Evolutionary conservation across 2,888 invertebrate species (phyloP), one percentile per base, ranked within the genome.

Genomic region (Tenthredo amoena): DNA sequence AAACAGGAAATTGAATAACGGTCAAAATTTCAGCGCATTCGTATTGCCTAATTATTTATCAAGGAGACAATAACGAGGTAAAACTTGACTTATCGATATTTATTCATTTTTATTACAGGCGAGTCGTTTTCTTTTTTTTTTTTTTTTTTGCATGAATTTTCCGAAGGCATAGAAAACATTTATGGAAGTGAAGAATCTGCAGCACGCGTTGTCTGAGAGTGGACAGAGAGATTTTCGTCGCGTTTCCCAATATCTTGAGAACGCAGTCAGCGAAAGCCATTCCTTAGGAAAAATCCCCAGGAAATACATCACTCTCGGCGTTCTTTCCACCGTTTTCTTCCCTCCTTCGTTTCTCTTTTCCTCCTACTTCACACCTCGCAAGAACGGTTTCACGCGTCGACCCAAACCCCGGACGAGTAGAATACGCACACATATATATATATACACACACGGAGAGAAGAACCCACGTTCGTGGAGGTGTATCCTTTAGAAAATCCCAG

Each of bases 231-330:
- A 68, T 83, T 83, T 50, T 43, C 81, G 21, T 21, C 62, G 62
- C 62, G 10, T 62, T 34, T 68, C 10, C 68, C 83, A 43, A 83
- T 83, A 83, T 83, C 68, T 68, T 37, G 83, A 83, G 68, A 68
- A 83, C 31, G 65, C 68, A 71, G 83, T 83, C 83, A 47, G 83
- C 58, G 68, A 83, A 83, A 71, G 83, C 68, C 65, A 83, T 83
- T 83, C 83, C 83, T 83, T 62, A 47, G 40, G 72, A 83, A 34
- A 83, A 83, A 83, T 83, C 68, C 71, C 34, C 9, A 34, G 68
- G 9, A 71, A 83, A 83, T 83, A 83, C 83, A 83, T 83, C 83
- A 83, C 83, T 83, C 83, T 12, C 68, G 34, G 81, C 21, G 83
- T 83, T 83, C 68, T 83, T 62, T 47, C 31, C 26, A 21, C 40